Base-by-base conservation (phyloP, 1,140 invertebrate genomes). In the Polypedilum vanderplanki region DNA sequence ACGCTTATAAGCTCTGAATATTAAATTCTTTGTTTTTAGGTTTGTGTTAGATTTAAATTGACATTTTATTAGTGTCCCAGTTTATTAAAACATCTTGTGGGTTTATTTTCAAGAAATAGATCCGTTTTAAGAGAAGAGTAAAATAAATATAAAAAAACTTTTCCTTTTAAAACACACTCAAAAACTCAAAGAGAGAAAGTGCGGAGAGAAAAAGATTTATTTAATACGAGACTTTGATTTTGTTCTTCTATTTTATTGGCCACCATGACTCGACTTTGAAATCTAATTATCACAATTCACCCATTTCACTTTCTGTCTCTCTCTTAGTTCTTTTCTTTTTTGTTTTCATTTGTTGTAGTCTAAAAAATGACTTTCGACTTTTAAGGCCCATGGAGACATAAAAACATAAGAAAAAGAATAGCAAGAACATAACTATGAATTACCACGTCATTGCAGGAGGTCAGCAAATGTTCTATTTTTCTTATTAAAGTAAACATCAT, bases 241-340 rank as follows among this genome's bases (percentile, higher is more conserved):
- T 46, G 41, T 46, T 46, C n/a, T n/a, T n/a, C 41, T 9, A 67
- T 67, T 67, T 70, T 20, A 70, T 70, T 70, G 65, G 65, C 65
- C n/a, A 70, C 65, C 65, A 70, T 70, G 65, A 70, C 20, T 70
- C 17, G 65, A 57, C 46, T n/a, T n/a, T 22, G 24, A 70, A 70
- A 70, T 20, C 65, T 70, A 70, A 20, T 70, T 70, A 70, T 70
- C 18, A 70, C n/a, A 70, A 20, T 22, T 18, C 65, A 22, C 17
- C 20, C 20, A 20, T 22, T 22, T 70, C 18, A 20, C 20, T 70
- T 70, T 70, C 65, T 5, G 7, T 18, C 65, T 70, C 65, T 22
- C 65, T n/a, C n/a, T n/a, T n/a, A n/a, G n/a, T n/a, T n/a, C 4
- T 4, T 57, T 57, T 57, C 46, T 46, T 12, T 57, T 57, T n/a